Conservation (phyloP, 2,888 invertebrate species). For the Leptinotarsa juncta region DNA sequence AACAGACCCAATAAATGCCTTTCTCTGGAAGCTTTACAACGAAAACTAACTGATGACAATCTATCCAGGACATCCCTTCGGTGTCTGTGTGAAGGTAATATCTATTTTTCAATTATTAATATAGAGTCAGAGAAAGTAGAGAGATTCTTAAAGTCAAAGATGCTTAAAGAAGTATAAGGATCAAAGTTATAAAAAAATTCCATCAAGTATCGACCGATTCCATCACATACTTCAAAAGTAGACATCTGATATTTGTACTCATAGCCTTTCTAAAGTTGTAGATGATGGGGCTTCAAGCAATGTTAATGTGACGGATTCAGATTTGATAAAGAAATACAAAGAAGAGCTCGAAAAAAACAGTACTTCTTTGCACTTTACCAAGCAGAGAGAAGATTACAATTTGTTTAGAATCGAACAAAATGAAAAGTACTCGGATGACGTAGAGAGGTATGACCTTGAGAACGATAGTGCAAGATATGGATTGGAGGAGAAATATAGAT, state of each 20-base stretch:
- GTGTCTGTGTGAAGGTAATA: constrained; percentile 41
- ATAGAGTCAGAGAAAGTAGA: no score
- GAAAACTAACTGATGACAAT: constrained; percentile 23
- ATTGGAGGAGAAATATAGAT: constrained; percentile 1
- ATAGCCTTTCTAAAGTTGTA: neutral
- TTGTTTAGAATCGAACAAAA: constrained; percentile 38
- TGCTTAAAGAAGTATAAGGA: no score
- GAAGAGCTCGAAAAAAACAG: constrained; percentile 27
- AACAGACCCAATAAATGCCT: constrained; percentile 44
- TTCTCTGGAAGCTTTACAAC: constrained; percentile 25
- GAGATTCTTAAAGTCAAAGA: no score
- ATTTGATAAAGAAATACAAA: constrained; percentile 23
- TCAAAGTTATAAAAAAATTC: no score
- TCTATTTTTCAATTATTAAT: no score
- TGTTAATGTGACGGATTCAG: constrained; percentile 22
- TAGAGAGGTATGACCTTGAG: constrained; percentile 31
- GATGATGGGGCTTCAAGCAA: constrained; percentile 8
- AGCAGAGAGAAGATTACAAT: constrained; percentile 46
- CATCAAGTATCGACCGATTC: no score
- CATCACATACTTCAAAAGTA: no score
- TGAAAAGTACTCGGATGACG: constrained; percentile 32
- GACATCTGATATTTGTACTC: no score
- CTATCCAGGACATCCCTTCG: constrained; percentile 35
- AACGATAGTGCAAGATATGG: neutral
- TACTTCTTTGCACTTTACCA: constrained; percentile 30